phyloP scores from a whole-genome alignment of 2,797 vertebrate species.

The Tolypeutes matacus region DNA sequence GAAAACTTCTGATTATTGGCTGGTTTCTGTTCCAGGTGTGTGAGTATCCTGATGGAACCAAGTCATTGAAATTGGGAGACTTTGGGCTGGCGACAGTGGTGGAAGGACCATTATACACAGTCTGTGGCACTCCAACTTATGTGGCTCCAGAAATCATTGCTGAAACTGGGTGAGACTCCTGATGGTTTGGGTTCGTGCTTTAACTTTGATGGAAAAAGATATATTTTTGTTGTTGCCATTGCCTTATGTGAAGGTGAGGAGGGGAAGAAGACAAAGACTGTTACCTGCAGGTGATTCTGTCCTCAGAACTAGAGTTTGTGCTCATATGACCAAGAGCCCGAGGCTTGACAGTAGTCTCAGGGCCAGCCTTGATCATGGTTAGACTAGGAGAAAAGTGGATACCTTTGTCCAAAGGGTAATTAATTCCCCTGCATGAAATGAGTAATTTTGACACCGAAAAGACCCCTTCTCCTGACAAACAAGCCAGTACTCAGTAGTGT shows the following conservation, averaged over 20 bases:
- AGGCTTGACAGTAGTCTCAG: neutral
- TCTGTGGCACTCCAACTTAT: slow-evolving; percentile 98
- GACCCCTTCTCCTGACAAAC: neutral
- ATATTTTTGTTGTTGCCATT: accelerated
- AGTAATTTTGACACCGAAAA: neutral
- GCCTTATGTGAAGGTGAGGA: neutral
- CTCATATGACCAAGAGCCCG: neutral
- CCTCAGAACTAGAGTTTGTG: neutral
- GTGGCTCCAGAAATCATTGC: slow-evolving; percentile 99
- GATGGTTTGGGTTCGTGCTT: neutral
- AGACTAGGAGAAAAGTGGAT: neutral
- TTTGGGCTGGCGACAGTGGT: slow-evolving; percentile 98
- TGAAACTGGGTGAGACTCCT: slow-evolving; percentile 93
- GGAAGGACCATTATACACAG: slow-evolving; percentile 95
- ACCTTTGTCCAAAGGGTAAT: neutral
- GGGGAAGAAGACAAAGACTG: neutral
- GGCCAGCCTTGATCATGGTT: neutral
- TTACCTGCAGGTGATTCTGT: no score
- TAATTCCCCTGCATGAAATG: neutral
- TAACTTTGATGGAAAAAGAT: neutral
- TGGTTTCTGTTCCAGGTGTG: slow-evolving; percentile 91
- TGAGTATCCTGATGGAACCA: slow-evolving; percentile 95
- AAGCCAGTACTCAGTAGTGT: neutral
- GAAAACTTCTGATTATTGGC: neutral
- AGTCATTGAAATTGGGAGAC: slow-evolving; percentile 97